Evolutionary conservation across 2,888 invertebrate species (phyloP).

Genomic region (Volucella bombylans): DNA sequence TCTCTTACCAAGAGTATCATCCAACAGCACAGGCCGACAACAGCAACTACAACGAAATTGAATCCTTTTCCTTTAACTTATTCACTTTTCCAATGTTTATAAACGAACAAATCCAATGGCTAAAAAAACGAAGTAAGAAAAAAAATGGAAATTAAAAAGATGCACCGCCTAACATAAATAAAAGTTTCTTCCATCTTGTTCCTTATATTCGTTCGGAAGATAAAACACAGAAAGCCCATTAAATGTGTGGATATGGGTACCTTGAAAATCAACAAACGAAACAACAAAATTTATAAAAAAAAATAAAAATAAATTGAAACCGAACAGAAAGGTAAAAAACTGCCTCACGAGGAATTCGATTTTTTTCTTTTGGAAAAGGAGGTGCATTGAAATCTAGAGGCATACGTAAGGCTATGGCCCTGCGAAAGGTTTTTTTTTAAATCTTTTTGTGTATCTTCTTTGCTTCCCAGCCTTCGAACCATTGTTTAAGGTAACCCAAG

Average conservation of each 20-base stretch:
- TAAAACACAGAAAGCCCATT: constrained; percentile 74
- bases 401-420: constrained; percentile 48
- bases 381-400: constrained; percentile 41
- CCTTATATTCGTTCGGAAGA: constrained; percentile 60
- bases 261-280: constrained; percentile 70
- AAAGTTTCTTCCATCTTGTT: constrained; percentile 72
- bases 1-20: constrained; percentile 1
- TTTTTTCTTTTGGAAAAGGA: constrained; percentile 33
- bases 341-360: neutral
- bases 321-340: constrained; percentile 36
- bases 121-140: constrained; percentile 38
- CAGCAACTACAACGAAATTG: constrained; percentile 3
- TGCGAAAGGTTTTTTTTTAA: constrained; percentile 37
- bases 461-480: constrained; percentile 27
- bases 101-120: constrained; percentile 45
- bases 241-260: constrained; percentile 73
- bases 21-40: neutral
- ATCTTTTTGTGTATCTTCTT: neutral
- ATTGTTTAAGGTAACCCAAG: constrained; percentile 57
- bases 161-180: constrained; percentile 74
- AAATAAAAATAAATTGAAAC: constrained; percentile 4
- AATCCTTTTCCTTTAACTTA: constrained; percentile 30
- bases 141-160: constrained; percentile 70
- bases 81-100: constrained; percentile 60
- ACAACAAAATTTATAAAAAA: constrained; percentile 47